Evolutionary conservation across 2,888 invertebrate species (phyloP).

Genomic region (Scaptomyza polygonia): DNA sequence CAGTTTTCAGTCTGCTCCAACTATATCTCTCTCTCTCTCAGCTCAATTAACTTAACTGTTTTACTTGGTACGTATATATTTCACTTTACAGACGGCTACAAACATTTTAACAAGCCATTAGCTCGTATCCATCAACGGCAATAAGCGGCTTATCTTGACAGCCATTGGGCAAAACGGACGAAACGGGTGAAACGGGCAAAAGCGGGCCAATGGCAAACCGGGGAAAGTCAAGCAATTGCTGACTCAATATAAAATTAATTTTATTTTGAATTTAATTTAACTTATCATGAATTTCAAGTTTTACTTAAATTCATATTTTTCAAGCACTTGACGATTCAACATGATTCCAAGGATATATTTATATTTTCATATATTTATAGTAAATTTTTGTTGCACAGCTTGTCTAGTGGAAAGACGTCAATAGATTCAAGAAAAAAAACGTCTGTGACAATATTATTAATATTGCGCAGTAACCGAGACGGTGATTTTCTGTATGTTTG

Average conservation of each 20-base stretch:
- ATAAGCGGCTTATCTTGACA: conserved; percentile 68
- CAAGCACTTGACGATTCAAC: conserved; percentile 15
- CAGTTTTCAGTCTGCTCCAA: neutral
- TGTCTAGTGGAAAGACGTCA: conserved; percentile 28
- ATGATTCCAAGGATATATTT: conserved; percentile 32
- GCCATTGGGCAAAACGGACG: neutral
- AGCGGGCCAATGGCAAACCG: conserved; percentile 18
- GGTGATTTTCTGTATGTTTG: conserved; percentile 1
- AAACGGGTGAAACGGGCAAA: neutral
- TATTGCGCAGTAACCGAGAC: conserved; percentile 31
- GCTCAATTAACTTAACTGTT: conserved; percentile 63
- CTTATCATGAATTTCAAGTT: conserved; percentile 17
- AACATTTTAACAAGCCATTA: conserved; percentile 72
- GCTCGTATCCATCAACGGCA: conserved; percentile 62
- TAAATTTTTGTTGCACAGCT: conserved; percentile 16
- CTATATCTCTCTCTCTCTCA: conserved; percentile 1
- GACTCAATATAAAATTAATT: conserved; percentile 7
- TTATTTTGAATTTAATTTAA: conserved; percentile 2
- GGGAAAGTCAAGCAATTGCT: conserved; percentile 24
- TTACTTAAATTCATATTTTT: conserved; percentile 8
- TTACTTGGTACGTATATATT: conserved; percentile 30
- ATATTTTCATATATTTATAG: neutral
- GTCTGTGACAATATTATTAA: conserved; percentile 54
- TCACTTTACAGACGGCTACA: conserved; percentile 24
- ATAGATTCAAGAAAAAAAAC: conserved; percentile 48